phyloP scores from a whole-genome alignment of 2,113 vertebrate species.

The Neotragus pygmaeus region DNA sequence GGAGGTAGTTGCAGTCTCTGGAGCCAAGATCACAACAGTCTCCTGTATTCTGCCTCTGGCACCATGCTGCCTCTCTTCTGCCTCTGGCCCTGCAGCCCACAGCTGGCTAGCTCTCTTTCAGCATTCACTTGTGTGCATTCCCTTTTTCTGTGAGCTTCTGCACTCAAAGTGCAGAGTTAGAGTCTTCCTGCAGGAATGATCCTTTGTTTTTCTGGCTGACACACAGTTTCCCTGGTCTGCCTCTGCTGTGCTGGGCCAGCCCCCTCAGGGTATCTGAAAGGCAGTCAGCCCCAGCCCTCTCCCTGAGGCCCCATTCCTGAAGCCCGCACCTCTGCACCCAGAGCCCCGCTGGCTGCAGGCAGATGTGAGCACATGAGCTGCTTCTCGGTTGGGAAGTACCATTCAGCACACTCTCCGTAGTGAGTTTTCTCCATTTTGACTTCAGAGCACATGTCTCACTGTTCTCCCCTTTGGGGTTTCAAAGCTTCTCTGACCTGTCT shows the following conservation, averaged over 20 bases:
- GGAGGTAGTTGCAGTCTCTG: background rate
- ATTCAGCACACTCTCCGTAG: fast-evolving
- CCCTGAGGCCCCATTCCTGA: background rate
- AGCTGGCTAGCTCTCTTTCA: background rate
- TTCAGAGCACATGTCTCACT: background rate
- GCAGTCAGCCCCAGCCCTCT: background rate
- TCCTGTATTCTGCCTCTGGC: background rate
- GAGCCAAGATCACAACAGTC: background rate
- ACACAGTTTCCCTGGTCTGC: background rate
- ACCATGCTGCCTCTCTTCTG: background rate
- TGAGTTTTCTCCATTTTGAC: background rate
- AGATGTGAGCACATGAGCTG: background rate
- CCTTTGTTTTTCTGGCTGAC: background rate
- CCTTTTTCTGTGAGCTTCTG: background rate
- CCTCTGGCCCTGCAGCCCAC: background rate
- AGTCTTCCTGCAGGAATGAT: background rate
- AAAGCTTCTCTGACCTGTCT: background rate
- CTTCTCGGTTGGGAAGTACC: fast-evolving
- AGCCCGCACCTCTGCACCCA: fast-evolving
- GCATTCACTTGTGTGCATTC: fast-evolving
- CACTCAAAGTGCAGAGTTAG: background rate
- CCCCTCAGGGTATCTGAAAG: background rate
- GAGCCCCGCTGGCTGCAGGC: background rate
- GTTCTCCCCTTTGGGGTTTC: background rate
- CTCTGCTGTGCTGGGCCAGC: background rate